These are phyloP conservation scores for Diceros bicornis DNA, from an alignment of 2,797 vertebrate genomes.

Conservation along the genomic window DNA sequence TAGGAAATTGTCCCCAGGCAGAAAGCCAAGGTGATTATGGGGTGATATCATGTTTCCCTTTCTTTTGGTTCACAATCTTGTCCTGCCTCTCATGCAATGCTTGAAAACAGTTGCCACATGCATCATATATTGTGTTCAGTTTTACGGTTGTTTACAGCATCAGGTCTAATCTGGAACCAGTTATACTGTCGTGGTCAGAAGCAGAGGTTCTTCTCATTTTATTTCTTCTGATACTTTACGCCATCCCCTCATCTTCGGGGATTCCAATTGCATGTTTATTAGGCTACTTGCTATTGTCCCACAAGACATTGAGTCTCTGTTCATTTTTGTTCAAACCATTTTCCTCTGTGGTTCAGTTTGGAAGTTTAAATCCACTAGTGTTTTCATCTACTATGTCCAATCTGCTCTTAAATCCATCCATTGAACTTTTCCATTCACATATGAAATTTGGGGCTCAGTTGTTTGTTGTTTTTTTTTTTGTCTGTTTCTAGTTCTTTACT, in stretches of 20 bases:
- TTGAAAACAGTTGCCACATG: not conserved
- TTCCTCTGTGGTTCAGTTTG: not conserved
- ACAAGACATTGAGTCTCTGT: not conserved
- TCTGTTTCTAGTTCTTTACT: not conserved
- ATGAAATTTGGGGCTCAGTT: not conserved
- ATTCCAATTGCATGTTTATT: not conserved
- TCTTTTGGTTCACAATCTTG: not conserved
- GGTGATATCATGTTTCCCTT: not conserved
- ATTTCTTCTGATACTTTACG: not conserved
- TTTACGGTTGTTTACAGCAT: not conserved
- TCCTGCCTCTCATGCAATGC: not conserved
- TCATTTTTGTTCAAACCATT: not conserved
- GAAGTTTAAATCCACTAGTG: not conserved
- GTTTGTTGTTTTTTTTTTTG: not conserved
- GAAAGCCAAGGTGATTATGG: not conserved
- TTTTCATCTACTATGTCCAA: not conserved
- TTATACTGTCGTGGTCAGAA: not conserved
- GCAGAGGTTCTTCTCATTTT: not conserved
- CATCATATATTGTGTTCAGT: not conserved
- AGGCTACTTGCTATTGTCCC: not conserved
- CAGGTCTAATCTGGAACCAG: not conserved
- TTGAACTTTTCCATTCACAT: not conserved
- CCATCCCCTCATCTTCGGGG: not conserved
- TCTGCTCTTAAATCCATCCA: not conserved
- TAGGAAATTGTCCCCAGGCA: not conserved